Base-by-base conservation (phyloP, 2,113 vertebrate genomes). In the Steatornis caripensis region DNA sequence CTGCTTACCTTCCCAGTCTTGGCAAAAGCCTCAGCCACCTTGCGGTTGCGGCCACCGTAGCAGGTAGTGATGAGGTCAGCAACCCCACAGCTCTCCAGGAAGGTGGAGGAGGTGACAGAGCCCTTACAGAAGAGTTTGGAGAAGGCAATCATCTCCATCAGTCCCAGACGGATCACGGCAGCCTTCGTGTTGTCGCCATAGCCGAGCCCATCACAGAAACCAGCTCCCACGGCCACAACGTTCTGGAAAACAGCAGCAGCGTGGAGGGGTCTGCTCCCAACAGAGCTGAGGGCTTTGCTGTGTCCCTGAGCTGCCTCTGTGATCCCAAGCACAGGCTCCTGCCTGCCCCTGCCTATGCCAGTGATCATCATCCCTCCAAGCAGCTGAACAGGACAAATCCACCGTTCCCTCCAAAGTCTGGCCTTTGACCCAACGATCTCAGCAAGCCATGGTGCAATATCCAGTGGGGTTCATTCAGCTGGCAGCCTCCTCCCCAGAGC, bases 111-210 rank as follows among this genome's bases (percentile, higher is more conserved):
- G 84, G 97, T 98, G 94, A 99, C 99, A 1, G 98, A 7, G 62
- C 99, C 96, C n/a, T 98, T 98, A 95, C 99, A 99, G 98, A 99
- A 99, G 78, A 99, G 46, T 82, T 97, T 99, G 92, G 99, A 97
- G 0, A 99, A 99, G 91, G 95, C 96, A 3, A 99, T 99, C 99
- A 99, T 99, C 98, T 99, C 99, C 99, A 99, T 99, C 90, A 99
- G 97, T 10, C 99, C 99, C 84, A 99, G 98, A 16, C 99, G 99
- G 95, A 99, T 99, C 95, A 99, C 99, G 0, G 99, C 99, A 0
- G 99, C 99, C 97, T 99, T 99, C 3, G 99, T 99, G 97, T 99
- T 99, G 97, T 99, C 99, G 0, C 99, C 99, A 3, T 98, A 99
- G 49, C 99, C 98, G 6, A 99, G 98, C 6, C 99, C 99, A 0